Conservation (phyloP, 2,113 vertebrate species). For the Chionodraco myersi region DNA sequence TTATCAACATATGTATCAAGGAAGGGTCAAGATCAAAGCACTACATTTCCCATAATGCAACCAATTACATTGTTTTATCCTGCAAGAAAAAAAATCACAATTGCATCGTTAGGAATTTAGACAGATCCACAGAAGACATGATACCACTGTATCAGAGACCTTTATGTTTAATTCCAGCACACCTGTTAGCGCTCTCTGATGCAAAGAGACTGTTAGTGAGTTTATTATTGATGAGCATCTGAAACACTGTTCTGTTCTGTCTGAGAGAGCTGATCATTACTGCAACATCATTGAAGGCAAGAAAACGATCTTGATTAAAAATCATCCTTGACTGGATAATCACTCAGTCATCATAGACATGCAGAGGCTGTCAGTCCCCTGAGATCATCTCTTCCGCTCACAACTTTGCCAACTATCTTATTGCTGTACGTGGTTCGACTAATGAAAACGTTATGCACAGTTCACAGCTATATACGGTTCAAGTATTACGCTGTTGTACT, state of each 20-base stretch:
- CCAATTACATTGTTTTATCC: background rate
- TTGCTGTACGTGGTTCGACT: background rate
- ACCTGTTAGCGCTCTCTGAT: background rate
- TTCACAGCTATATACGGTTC: background rate
- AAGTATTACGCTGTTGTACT: background rate
- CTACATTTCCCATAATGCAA: conserved; percentile 3
- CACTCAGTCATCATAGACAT: background rate
- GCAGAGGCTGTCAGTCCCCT: background rate
- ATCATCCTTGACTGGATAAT: background rate
- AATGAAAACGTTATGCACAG: background rate
- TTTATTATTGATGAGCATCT: background rate
- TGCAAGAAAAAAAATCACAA: background rate
- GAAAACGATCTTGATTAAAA: background rate
- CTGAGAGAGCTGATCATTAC: background rate
- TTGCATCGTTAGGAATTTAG: background rate
- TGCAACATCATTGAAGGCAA: background rate
- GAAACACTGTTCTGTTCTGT: background rate
- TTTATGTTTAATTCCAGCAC: background rate
- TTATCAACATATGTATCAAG: too few species aligned
- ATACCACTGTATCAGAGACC: background rate
- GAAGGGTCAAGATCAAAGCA: background rate
- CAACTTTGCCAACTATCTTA: background rate
- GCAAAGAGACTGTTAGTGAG: background rate
- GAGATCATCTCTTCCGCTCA: background rate
- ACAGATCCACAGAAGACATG: background rate